These are phyloP conservation scores for Oncorhynchus keta DNA, from an alignment of 2,113 vertebrate genomes.

Conservation along the genomic window DNA sequence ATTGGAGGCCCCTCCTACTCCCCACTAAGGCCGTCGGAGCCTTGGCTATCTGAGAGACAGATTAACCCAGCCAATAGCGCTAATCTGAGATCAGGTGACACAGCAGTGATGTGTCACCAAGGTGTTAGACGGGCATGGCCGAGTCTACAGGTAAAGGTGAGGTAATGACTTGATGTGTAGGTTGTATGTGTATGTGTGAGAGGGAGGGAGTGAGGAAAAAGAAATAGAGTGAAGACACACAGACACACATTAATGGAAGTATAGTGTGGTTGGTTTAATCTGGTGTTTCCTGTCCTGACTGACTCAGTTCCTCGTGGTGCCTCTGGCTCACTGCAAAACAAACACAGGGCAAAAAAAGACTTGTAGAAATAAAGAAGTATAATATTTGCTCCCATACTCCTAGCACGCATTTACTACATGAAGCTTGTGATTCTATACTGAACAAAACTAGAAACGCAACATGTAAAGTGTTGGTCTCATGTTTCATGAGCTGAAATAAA, in stretches of 20 bases:
- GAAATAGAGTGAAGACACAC: not conserved
- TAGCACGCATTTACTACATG: too few species aligned
- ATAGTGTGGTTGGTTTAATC: conserved; percentile 29
- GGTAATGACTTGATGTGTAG: too few species aligned
- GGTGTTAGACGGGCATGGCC: conserved; percentile 7
- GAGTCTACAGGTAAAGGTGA: not conserved
- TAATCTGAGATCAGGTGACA: conserved; percentile 47
- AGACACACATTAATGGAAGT: conserved; percentile 2
- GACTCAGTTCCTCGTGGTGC: conserved; percentile 15
- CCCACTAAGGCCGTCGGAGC: conserved; percentile 17
- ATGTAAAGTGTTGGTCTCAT: too few species aligned
- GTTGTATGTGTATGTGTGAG: too few species aligned
- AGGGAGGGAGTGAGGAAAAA: too few species aligned
- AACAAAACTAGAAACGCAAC: too few species aligned
- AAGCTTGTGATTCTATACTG: too few species aligned
- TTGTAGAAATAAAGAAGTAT: not conserved
- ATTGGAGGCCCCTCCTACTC: not conserved
- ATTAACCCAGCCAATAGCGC: conserved; percentile 20
- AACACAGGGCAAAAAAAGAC: conserved; percentile 4
- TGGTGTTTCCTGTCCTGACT: conserved; percentile 6
- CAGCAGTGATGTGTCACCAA: conserved; percentile 7
- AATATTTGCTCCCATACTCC: not conserved
- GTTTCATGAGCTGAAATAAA: too few species aligned
- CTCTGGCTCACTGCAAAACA: not conserved
- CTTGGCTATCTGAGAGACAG: conserved; percentile 31